Conservation (phyloP, 1,140 invertebrate genomes). For the Euglossa dilemma region DNA sequence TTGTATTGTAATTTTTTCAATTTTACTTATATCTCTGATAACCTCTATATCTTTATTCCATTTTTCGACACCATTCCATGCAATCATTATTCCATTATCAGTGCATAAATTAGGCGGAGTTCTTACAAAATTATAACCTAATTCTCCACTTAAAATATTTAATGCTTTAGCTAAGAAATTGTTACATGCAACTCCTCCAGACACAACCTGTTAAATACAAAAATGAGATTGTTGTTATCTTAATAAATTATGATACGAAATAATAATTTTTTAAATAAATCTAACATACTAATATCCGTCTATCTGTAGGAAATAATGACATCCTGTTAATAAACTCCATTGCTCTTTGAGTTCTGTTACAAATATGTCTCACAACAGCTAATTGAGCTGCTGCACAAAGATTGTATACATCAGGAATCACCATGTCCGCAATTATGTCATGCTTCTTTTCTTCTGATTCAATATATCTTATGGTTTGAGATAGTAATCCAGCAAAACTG, state of each 20-base stretch:
- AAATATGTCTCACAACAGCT: conserved; percentile 90
- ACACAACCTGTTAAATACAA: conserved; percentile 87
- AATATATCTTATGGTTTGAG: conserved; percentile 82
- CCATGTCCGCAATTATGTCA: conserved; percentile 84
- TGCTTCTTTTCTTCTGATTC: conserved; percentile 84
- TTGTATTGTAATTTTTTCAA: conserved; percentile 82
- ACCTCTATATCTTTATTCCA: conserved; percentile 80
- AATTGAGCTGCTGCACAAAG: conserved; percentile 94
- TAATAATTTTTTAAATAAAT: conserved; percentile 14
- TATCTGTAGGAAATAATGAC: conserved; percentile 84
- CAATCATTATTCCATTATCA: conserved; percentile 99
- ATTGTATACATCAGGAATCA: conserved; percentile 91
- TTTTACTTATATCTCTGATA: conserved; percentile 79
- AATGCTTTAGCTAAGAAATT: conserved; percentile 89
- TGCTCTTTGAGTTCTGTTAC: conserved; percentile 91
- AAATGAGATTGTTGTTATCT: too few relatives aligned
- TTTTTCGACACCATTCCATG: conserved; percentile 97
- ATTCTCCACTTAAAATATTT: conserved; percentile 86
- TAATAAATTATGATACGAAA: conserved; percentile 50
- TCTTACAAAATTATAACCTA: conserved; percentile 86
- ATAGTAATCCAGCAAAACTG: conserved; percentile 91
- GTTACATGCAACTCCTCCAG: conserved; percentile 98
- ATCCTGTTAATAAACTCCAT: conserved; percentile 88
- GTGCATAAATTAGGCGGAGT: conserved; percentile 95
- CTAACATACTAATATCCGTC: conserved; percentile 84